Conservation (phyloP, 2,888 invertebrate genomes). For the Stramonita haemastoma region DNA sequence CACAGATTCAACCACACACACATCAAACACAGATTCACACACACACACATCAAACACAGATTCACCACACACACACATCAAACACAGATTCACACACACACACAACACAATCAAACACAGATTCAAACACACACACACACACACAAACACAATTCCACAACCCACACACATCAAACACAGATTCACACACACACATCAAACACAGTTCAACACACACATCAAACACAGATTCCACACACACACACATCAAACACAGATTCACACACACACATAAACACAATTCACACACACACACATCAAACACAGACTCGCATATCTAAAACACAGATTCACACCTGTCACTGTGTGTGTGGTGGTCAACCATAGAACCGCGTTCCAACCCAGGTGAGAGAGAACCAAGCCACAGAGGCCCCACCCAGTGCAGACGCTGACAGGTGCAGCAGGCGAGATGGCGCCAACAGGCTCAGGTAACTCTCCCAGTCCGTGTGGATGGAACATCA, state of each 20-base stretch:
- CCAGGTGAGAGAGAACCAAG: constrained; percentile 55
- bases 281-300: constrained; percentile 50
- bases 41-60: no score
- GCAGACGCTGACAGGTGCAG: constrained; percentile 52
- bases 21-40: constrained; percentile 51
- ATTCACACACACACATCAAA: no score
- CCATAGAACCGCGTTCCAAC: constrained; percentile 55
- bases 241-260: constrained; percentile 54
- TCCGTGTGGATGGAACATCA: constrained; percentile 52
- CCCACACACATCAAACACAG: no score
- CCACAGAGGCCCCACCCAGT: constrained; percentile 54
- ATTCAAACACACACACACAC: constrained; percentile 49
- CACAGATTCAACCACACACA: no score
- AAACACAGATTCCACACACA: constrained; percentile 54
- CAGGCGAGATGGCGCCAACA: constrained; percentile 52
- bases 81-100: constrained; percentile 51
- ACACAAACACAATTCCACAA: no score
- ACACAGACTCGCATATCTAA: constrained; percentile 52
- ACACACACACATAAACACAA: constrained; percentile 53
- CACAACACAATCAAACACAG: no score
- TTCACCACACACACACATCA: no score
- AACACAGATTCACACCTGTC: constrained; percentile 48
- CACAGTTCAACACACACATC: no score
- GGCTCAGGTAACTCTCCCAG: constrained; percentile 53
- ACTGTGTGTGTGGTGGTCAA: constrained; percentile 38